phyloP scores from a whole-genome alignment of 2,113 vertebrate genomes.

The Willisornis vidua region DNA sequence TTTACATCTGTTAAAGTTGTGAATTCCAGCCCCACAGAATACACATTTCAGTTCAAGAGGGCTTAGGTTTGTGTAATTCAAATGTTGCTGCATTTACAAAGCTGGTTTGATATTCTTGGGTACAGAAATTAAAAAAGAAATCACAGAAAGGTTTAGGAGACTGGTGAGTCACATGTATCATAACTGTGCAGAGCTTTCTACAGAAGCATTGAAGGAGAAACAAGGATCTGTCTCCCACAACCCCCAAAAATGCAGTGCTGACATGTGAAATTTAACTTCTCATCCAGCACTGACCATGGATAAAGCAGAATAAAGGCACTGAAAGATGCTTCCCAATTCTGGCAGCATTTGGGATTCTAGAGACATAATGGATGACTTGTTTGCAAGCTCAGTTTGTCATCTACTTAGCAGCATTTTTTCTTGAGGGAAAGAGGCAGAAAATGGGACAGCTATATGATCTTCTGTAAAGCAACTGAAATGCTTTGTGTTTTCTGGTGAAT shows the following conservation, averaged over 20 bases:
- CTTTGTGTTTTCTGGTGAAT: neutral
- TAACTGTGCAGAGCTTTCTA: neutral
- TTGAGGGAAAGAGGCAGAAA: neutral
- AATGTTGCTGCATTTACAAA: neutral
- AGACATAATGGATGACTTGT: neutral
- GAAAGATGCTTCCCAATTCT: neutral
- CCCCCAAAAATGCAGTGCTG: neutral
- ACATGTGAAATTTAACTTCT: neutral
- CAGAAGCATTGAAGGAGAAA: neutral
- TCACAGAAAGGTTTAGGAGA: neutral
- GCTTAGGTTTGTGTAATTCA: neutral
- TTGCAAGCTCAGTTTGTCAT: neutral
- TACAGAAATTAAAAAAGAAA: neutral
- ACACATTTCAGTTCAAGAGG: neutral
- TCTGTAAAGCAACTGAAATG: neutral
- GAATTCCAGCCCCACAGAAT: neutral
- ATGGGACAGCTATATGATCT: neutral
- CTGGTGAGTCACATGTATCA: neutral
- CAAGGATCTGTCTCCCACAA: neutral
- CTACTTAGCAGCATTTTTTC: neutral
- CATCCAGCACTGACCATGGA: neutral
- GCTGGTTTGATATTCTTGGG: neutral
- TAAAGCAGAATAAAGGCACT: neutral
- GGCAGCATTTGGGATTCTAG: accelerated
- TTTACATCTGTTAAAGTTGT: neutral